Evolutionary conservation across 1,140 invertebrate species (phyloP), one percentile per base, ranked within the genome.

Genomic region (Lethocerus indicus): DNA sequence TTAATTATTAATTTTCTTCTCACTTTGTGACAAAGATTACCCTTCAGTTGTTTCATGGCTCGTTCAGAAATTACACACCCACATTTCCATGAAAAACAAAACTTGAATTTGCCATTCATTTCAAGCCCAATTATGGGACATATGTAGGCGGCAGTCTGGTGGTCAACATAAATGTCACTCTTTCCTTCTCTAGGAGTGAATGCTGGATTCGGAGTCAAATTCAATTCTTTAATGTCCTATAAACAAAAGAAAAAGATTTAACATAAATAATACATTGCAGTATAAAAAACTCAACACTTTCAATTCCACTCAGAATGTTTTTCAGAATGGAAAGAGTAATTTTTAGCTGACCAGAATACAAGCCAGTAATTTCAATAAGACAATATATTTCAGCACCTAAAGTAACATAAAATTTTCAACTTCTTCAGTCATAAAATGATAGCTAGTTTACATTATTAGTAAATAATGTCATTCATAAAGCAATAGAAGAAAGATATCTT

Each of bases 51-150:
- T 64, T 94, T 95, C 0, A 95, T 60, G 0, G 93, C 88, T 55
- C 91, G 75, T 64, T 98, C 93, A 21, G 93, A 95, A 58, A 98
- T 71, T 0, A 95, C 94, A 74, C 94, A 98, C 0, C 94, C 95
- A 66, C 94, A 98, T 25, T 69, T 79, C 88, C 91, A 95, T 0
- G 94, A 63, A 42, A 84, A 93, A 24, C 83, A 76, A 66, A 98
- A 99, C 50, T 86, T 82, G 62, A 83, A 90, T 61, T 82, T 86
- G 25, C 95, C 95, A 60, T 90, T 94, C 94, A 99, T 98, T 67
- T 97, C 93, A 0, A 96, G 60, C 2, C 89, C 87, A 62, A 87
- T 86, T 12, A 98, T 76, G 16, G 94, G 94, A 63, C 95, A 99
- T 60, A 98, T 89, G 61, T 81, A 98, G 1, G 82, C 79, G 9